Percentiles rank a stretch among this genome's conserved stretches.
phyloP scores from a whole-genome alignment of 2,888 invertebrate species.

The Hemistola chrysoprasaria region DNA sequence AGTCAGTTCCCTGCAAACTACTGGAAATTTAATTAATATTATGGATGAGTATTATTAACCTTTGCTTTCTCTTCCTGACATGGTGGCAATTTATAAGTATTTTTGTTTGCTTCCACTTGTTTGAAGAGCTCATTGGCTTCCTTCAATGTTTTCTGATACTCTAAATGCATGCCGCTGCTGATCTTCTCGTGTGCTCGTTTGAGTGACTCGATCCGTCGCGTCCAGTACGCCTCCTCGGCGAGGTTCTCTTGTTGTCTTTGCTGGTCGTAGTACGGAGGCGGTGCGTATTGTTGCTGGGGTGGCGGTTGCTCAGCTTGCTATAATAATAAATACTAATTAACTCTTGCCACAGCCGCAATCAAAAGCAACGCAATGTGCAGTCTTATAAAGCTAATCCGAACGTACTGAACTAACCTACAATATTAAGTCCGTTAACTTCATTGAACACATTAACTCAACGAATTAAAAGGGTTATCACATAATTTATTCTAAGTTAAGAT shows the following conservation, averaged over 20 bases:
- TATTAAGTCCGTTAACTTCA: no score
- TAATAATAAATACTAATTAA: conserved; percentile 27
- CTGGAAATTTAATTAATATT: no score
- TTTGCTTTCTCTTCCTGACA: conserved; percentile 75
- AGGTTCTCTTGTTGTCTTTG: conserved; percentile 54
- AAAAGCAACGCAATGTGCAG: no score
- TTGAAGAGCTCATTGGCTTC: conserved; percentile 70
- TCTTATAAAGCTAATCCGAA: no score
- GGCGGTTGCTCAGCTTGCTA: conserved; percentile 62
- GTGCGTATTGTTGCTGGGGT: conserved; percentile 46
- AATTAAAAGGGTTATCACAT: not conserved
- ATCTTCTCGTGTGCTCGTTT: conserved; percentile 71
- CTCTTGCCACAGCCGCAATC: not conserved
- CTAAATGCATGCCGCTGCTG: conserved; percentile 62
- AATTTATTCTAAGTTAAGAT: conserved; percentile 23
- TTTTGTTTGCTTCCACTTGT: conserved; percentile 56
- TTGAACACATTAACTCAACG: no score
- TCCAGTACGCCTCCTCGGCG: conserved; percentile 74
- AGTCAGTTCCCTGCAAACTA: no score
- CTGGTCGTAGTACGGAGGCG: conserved; percentile 55
- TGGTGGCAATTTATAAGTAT: conserved; percentile 61
- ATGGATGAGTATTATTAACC: conserved; percentile 39
- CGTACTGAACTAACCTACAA: no score
- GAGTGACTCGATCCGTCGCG: conserved; percentile 65
- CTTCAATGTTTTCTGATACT: conserved; percentile 71